Evolutionary conservation across 2,888 invertebrate genomes (phyloP).

Genomic region (Sinelater perroti): DNA sequence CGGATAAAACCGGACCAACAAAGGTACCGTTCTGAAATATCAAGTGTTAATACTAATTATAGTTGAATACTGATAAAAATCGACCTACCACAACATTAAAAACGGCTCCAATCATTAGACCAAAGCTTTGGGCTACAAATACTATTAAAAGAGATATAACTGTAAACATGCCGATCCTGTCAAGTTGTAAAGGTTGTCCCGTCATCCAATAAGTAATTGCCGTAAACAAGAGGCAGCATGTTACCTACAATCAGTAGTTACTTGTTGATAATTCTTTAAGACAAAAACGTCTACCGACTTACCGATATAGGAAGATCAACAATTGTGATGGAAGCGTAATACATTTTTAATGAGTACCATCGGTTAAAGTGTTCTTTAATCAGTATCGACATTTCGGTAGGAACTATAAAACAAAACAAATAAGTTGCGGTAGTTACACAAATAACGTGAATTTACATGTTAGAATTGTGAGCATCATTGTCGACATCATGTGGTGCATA

Average conservation of each 20-base stretch:
- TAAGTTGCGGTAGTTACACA: background rate
- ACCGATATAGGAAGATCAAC: constrained; percentile 83
- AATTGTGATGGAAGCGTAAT: constrained; percentile 78
- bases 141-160: constrained; percentile 82
- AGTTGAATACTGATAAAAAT: background rate
- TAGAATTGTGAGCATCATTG: constrained; percentile 89
- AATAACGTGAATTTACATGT: constrained; percentile 81
- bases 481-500: constrained; percentile 92
- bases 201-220: constrained; percentile 88
- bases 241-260: constrained; percentile 60
- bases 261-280: no score
- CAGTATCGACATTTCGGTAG: constrained; percentile 81
- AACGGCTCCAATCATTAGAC: constrained; percentile 89
- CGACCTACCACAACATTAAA: constrained; percentile 82
- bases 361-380: constrained; percentile 88
- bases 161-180: constrained; percentile 86
- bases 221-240: constrained; percentile 76
- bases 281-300: no score
- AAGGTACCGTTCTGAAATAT: constrained; percentile 88
- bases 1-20: constrained; percentile 88
- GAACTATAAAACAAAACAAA: constrained; percentile 64
- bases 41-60: no score
- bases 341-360: constrained; percentile 88
- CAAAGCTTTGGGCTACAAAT: constrained; percentile 91
- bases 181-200: constrained; percentile 82